phyloP scores from a whole-genome alignment of 2,113 vertebrate genomes.

The Rhombomys opimus region DNA sequence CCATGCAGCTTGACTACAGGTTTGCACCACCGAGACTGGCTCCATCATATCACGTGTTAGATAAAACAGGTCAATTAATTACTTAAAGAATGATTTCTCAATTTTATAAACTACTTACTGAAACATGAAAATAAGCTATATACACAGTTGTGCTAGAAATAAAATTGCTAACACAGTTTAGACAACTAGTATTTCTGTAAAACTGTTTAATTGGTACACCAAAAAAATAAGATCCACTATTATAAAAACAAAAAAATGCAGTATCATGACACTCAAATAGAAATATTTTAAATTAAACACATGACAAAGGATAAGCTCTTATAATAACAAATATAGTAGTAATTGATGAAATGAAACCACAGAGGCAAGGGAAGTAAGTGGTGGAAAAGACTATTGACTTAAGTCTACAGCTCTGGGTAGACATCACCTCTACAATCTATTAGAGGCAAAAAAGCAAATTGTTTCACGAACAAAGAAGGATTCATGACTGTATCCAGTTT shows the following conservation, averaged over 20 bases:
- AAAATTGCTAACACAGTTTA: constrained; percentile 28
- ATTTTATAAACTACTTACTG: constrained; percentile 9
- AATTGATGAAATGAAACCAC: not conserved
- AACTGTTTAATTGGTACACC: not conserved
- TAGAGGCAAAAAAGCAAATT: not conserved
- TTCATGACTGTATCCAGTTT: not conserved
- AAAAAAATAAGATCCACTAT: constrained; percentile 10
- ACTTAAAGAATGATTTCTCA: constrained; percentile 17
- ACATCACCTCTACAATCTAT: not conserved
- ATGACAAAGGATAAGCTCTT: not conserved
- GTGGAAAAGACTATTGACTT: not conserved
- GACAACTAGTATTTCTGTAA: not conserved
- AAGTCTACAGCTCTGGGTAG: not conserved
- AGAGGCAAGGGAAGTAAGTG: not conserved
- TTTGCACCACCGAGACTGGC: not conserved
- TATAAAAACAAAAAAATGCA: constrained; percentile 33
- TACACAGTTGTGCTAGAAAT: constrained; percentile 3
- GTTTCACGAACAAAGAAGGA: not conserved
- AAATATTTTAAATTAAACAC: constrained; percentile 39
- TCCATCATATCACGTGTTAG: constrained; percentile 18
- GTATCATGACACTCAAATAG: constrained; percentile 14
- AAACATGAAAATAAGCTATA: constrained; percentile 27
- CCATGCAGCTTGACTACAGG: not conserved
- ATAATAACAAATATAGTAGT: constrained; percentile 23
- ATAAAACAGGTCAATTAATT: constrained; percentile 59